These are phyloP conservation scores for Griposia aprilina DNA, from an alignment of 2,888 invertebrate genomes.

Conservation along the genomic window DNA sequence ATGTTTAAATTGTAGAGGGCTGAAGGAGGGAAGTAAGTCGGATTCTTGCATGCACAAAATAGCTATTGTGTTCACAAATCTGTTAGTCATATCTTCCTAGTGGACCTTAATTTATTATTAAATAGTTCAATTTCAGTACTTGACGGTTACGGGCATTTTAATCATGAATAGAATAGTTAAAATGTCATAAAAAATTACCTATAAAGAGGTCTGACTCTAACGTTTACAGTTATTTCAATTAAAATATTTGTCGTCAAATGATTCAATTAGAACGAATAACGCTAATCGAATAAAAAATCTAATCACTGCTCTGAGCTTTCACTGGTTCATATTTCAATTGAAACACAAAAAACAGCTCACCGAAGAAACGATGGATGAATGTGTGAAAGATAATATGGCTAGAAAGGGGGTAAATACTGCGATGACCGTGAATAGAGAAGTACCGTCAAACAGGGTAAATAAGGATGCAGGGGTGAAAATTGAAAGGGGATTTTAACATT, in stretches of 20 bases:
- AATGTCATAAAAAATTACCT: background rate
- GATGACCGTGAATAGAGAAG: background rate
- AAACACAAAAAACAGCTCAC: background rate
- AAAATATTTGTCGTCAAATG: conserved; percentile 23
- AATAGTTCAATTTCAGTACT: background rate
- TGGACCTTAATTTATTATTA: background rate
- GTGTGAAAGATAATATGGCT: background rate
- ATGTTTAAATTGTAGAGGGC: too few relatives aligned
- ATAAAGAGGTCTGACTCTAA: conserved; percentile 2
- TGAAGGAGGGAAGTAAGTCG: background rate
- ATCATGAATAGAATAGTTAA: background rate
- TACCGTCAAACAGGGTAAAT: too few relatives aligned
- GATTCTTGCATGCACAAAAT: background rate
- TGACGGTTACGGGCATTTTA: background rate
- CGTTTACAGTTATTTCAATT: conserved; percentile 39
- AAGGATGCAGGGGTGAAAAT: too few relatives aligned
- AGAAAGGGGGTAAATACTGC: rapidly evolving
- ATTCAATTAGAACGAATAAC: conserved; percentile 48
- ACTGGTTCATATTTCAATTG: conserved; percentile 13
- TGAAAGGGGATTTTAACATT: too few relatives aligned
- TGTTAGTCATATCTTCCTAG: background rate
- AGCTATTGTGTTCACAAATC: background rate
- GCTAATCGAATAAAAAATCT: conserved; percentile 8
- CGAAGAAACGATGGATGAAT: background rate
- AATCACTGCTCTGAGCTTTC: conserved; percentile 34